Percentiles rank a stretch among this genome's conserved stretches.
phyloP scores from a whole-genome alignment of 1,140 invertebrate genomes.

The Latrodectus geometricus region DNA sequence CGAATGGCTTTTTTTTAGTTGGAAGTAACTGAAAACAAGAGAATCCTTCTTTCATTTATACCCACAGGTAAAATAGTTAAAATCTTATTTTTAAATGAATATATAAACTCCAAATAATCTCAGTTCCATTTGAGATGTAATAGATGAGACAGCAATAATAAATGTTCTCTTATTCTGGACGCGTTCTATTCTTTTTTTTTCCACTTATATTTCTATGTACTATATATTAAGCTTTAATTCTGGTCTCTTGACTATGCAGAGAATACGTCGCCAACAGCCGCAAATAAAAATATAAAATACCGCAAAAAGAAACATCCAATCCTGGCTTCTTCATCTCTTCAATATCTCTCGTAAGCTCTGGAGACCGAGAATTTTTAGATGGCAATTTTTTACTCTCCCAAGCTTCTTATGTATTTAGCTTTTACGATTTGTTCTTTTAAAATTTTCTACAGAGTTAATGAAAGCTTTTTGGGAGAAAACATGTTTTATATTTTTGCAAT shows the following conservation, averaged over 20 bases:
- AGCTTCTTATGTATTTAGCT: not conserved
- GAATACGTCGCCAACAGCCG: not conserved
- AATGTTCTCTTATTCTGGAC: not conserved
- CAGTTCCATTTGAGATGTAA: conserved; percentile 13
- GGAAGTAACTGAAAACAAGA: not conserved
- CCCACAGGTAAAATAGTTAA: conserved; percentile 36
- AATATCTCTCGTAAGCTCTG: not conserved
- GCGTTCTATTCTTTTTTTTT: not conserved
- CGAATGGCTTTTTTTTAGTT: not conserved
- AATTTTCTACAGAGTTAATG: conserved; percentile 6
- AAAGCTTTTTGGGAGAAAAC: conserved; percentile 11
- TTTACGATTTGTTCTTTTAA: conserved; percentile 3
- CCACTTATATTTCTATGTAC: not conserved
- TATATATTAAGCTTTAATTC: conserved; percentile 16
- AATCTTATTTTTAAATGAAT: conserved; percentile 49
- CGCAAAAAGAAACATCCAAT: not conserved
- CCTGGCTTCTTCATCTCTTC: not conserved
- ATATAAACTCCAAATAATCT: conserved; percentile 22
- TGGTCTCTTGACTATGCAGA: not conserved
- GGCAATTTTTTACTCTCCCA: not conserved
- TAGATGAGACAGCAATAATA: conserved; percentile 15
- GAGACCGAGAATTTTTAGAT: conserved; percentile 8
- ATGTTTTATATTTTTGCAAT: not conserved
- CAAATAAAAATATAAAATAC: conserved; percentile 4
- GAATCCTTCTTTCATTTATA: not conserved